These are phyloP conservation scores for Ophiodon elongatus DNA, from an alignment of 2,113 vertebrate genomes.

Conservation along the genomic window DNA sequence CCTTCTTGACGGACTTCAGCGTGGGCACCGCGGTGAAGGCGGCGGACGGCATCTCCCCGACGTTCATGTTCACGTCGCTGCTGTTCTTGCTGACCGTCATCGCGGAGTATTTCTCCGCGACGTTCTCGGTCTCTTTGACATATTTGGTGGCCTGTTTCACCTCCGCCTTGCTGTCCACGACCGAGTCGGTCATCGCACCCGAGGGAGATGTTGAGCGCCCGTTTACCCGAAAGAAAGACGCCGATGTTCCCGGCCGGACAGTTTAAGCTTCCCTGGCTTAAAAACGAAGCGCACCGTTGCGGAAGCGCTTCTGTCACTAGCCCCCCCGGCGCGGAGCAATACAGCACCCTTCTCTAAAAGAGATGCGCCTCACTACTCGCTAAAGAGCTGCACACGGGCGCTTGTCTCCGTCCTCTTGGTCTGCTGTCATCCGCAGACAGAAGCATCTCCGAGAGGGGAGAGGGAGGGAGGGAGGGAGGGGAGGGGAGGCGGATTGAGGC, in stretches of 20 bases:
- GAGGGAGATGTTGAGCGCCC: conserved; percentile 38
- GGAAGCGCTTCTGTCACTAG: conserved; percentile 6
- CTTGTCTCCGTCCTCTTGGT: conserved; percentile 53
- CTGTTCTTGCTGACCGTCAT: conserved; percentile 85
- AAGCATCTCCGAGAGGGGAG: conserved; percentile 74
- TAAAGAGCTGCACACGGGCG: conserved; percentile 11
- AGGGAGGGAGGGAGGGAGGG: too few relatives aligned
- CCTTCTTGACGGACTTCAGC: conserved; percentile 87
- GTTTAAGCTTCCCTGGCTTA: conserved; percentile 30
- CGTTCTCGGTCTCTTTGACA: conserved; percentile 88
- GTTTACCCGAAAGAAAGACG: too few relatives aligned
- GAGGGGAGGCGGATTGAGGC: conserved; percentile 63
- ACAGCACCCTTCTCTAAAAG: background rate
- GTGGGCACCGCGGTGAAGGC: conserved; percentile 86
- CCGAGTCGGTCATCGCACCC: conserved; percentile 82
- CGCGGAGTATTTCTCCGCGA: conserved; percentile 86
- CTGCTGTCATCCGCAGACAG: conserved; percentile 73
- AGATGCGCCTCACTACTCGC: conserved; percentile 21
- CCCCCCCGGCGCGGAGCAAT: background rate
- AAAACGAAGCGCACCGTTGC: conserved; percentile 8
- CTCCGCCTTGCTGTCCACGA: conserved; percentile 79
- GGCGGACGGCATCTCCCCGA: conserved; percentile 83
- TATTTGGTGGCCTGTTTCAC: conserved; percentile 88
- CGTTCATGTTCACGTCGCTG: conserved; percentile 85
- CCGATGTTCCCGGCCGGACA: too few relatives aligned